Conservation (phyloP, 2,888 invertebrate species). For the Aporophyla nigra region DNA sequence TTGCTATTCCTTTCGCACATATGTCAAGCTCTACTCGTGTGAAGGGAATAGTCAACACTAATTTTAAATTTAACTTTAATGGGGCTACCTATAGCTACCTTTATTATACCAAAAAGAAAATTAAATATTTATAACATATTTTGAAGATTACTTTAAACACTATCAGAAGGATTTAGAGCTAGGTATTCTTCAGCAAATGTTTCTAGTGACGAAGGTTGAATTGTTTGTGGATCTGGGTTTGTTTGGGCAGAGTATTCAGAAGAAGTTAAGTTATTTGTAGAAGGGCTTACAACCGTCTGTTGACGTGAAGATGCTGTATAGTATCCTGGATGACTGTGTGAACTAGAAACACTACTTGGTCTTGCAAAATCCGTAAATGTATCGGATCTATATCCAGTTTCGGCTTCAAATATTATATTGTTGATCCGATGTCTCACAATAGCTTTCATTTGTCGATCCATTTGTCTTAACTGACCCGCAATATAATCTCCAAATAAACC, state of each 20-base stretch:
- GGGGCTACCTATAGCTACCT: too few relatives aligned
- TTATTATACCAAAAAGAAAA: too few relatives aligned
- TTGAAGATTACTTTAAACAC: conserved; percentile 31
- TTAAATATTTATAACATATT: conserved; percentile 24
- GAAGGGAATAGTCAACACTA: too few relatives aligned
- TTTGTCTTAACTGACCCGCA: conserved; percentile 54
- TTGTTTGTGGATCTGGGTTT: conserved; percentile 34
- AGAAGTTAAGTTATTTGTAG: conserved; percentile 43
- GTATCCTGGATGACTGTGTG: conserved; percentile 13
- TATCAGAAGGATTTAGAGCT: conserved; percentile 41
- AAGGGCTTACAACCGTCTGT: neutral
- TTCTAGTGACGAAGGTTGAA: conserved; percentile 36
- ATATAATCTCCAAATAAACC: conserved; percentile 59
- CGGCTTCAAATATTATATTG: conserved; percentile 12
- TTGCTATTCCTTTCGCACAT: conserved; percentile 31
- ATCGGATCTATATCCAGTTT: too few relatives aligned
- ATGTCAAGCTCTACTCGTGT: conserved; percentile 23
- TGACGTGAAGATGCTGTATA: conserved; percentile 35
- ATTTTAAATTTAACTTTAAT: too few relatives aligned
- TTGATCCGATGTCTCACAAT: conserved; percentile 60
- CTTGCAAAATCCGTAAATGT: too few relatives aligned
- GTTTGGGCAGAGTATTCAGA: conserved; percentile 44
- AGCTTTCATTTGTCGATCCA: conserved; percentile 48
- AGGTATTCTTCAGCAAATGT: conserved; percentile 34
- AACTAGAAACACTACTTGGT: conserved; percentile 19